Base-by-base conservation (phyloP, 2,113 vertebrate genomes). In the Perognathus longimembris region DNA sequence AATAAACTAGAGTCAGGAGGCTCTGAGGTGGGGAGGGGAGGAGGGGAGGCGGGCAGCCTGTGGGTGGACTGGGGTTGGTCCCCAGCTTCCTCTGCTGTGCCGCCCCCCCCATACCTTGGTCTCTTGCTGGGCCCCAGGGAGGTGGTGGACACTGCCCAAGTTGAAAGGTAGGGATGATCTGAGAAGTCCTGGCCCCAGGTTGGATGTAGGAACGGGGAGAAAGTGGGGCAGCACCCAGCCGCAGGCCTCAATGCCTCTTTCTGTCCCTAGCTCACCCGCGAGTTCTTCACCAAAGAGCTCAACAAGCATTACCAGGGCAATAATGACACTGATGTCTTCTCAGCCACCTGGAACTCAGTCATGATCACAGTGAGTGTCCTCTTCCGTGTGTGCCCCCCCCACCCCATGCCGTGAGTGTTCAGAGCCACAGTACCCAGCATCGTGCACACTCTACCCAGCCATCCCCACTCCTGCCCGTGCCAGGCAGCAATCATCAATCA, bases 261-360 rank as follows among this genome's bases (percentile, higher is more conserved):
- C 54, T 84, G 82, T 9, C 61, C 80, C 5, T 97, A 99, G 99
- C 96, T 99, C 95, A 99, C 99, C 57, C 98, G 99, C 18, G 98
- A 99, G 76, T 99, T 99, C 97, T 99, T 99, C 97, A 98, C 98
- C 95, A 98, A 98, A 95, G 99, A 99, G 87, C 97, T 99, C 92
- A 98, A 98, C 95, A 98, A 98, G 30, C 98, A 99, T 95, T 99
- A 99, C 94, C 98, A 98, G 83, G 98, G 99, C 87, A 98, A 97
- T 94, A 99, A 99, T 0, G 98, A 98, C 96, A 99, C 98, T 0
- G 98, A 99, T 0, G 97, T 99, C 97, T 99, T 99, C 93, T 98
- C 99, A 0, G 97, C 98, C 95, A 99, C 98, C 18, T 99, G 99
- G 99, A 99, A 99, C 94, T 98, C 99, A 0, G 98, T 99, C 94